phyloP scores from a whole-genome alignment of 1,140 invertebrate species.

The Hycleus phaleratus region DNA sequence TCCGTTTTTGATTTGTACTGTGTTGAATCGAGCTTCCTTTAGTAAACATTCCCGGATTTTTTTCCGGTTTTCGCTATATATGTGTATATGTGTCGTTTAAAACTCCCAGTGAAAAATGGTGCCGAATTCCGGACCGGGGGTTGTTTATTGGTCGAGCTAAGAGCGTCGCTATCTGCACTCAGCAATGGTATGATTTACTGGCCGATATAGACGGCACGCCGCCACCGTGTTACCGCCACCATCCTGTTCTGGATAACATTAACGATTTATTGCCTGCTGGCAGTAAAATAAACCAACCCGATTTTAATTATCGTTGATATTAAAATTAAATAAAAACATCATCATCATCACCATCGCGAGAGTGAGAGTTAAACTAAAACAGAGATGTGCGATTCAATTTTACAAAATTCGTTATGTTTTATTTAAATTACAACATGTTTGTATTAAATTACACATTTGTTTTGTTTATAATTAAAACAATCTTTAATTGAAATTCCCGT shows the following conservation, averaged over 20 bases:
- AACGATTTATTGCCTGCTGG: conserved; percentile 21
- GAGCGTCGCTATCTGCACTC: conserved; percentile 29
- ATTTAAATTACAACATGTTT: too few relatives aligned
- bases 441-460: too few relatives aligned
- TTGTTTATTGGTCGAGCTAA: conserved; percentile 27
- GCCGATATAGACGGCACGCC: conserved; percentile 25
- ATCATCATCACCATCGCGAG: neutral
- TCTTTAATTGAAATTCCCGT: too few relatives aligned
- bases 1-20: conserved; percentile 12
- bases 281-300: conserved; percentile 23
- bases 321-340: conserved; percentile 29
- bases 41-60: conserved; percentile 23
- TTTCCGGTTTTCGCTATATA: neutral
- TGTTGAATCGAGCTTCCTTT: conserved; percentile 13
- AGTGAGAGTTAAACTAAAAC: too few relatives aligned
- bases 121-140: conserved; percentile 24
- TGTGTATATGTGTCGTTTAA: conserved; percentile 10
- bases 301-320: conserved; percentile 27
- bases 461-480: too few relatives aligned
- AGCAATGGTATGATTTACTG: conserved; percentile 30
- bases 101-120: conserved; percentile 22
- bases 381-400: too few relatives aligned
- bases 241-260: conserved; percentile 18
- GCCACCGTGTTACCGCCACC: conserved; percentile 1
- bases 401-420: too few relatives aligned